Evolutionary conservation across 2,113 vertebrate genomes (phyloP).

Genomic region (Ceyx cyanopectus): DNA sequence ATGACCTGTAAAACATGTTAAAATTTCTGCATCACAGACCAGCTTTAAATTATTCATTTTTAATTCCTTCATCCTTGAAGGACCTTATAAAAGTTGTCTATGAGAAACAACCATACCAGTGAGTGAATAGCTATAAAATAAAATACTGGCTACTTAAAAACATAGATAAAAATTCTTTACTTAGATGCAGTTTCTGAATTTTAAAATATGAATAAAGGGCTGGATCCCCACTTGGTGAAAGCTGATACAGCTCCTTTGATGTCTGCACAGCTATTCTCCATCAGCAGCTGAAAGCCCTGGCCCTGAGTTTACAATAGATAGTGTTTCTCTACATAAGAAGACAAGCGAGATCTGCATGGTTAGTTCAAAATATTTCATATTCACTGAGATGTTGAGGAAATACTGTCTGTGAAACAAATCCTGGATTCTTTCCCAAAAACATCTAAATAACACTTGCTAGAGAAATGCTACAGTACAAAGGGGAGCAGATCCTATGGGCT

Average conservation of each 20-base stretch:
- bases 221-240: conserved; percentile 22
- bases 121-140: conserved; percentile 35
- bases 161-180: conserved; percentile 11
- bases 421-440: conserved; percentile 45
- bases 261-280: not conserved
- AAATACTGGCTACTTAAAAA: conserved; percentile 24
- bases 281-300: conserved; percentile 32
- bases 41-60: conserved; percentile 66
- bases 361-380: conserved; percentile 48
- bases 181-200: conserved; percentile 15
- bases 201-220: conserved; percentile 35
- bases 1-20: conserved; percentile 54
- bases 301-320: conserved; percentile 17
- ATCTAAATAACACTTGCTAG: conserved; percentile 18
- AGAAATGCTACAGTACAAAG: not conserved
- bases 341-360: conserved; percentile 42
- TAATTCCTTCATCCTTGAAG: conserved; percentile 58
- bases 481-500: rapidly evolving
- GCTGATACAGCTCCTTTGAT: conserved; percentile 36
- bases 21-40: conserved; percentile 52
- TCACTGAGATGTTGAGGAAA: conserved; percentile 60
- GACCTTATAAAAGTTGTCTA: conserved; percentile 50
- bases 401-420: conserved; percentile 33
- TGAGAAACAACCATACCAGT: conserved; percentile 44
- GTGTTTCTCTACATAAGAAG: not conserved